These are phyloP conservation scores for Recurvirostra avosetta DNA, from an alignment of 2,113 vertebrate genomes.

Conservation along the genomic window DNA sequence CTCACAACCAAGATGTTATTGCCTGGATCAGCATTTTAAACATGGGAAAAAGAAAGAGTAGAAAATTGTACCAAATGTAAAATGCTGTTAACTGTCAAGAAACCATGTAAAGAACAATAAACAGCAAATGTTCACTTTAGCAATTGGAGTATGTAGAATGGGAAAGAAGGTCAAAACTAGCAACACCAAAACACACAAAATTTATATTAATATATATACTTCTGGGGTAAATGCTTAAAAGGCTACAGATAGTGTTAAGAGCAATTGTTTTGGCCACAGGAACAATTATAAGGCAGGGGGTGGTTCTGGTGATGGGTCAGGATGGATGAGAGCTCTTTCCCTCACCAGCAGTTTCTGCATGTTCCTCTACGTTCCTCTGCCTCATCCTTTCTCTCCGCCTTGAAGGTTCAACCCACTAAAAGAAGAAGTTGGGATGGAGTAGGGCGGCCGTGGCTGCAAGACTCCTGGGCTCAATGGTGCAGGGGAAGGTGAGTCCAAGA, in stretches of 20 bases:
- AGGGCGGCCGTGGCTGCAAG: neutral
- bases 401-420: accelerated
- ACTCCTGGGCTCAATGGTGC: neutral
- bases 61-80: neutral
- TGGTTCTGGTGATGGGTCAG: neutral
- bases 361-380: neutral
- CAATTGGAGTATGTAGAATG: neutral
- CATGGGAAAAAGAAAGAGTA: neutral
- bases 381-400: neutral
- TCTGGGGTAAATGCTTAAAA: neutral
- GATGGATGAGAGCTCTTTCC: neutral
- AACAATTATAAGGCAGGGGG: neutral
- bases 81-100: neutral
- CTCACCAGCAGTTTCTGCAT: neutral
- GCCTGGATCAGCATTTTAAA: neutral
- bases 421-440: neutral
- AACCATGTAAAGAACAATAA: neutral
- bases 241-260: neutral
- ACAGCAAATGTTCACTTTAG: neutral
- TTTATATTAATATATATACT: neutral
- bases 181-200: neutral
- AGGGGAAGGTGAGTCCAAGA: neutral
- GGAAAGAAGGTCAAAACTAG: neutral
- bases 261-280: neutral
- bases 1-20: neutral